Conservation (phyloP, 2,113 vertebrate species). For the Ursus arctos region DNA sequence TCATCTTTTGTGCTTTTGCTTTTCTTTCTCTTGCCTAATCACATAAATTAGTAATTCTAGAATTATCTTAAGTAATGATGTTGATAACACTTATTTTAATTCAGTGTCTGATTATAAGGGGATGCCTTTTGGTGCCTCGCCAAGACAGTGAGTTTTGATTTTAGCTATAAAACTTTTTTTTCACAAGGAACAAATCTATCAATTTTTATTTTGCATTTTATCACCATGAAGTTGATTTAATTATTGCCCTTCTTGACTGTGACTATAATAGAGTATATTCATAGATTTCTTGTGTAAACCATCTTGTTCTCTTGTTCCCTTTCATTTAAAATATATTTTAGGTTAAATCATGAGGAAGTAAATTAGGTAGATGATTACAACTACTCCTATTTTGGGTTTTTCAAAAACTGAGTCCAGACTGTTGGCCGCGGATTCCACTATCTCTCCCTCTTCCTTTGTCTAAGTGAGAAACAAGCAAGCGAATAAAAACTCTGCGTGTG, state of each 20-base stretch:
- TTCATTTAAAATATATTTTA: neutral
- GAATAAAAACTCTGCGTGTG: neutral
- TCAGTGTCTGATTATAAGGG: neutral
- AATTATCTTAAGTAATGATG: neutral
- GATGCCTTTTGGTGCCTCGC: neutral
- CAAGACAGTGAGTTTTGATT: neutral
- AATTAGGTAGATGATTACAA: neutral
- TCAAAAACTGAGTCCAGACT: neutral
- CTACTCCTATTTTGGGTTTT: neutral
- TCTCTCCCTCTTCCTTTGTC: neutral
- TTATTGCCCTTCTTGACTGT: neutral
- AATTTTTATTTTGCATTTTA: conserved; percentile 7
- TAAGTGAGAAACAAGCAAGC: neutral
- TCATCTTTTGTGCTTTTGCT: neutral
- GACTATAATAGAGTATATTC: neutral
- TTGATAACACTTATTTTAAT: neutral
- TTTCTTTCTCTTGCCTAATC: neutral
- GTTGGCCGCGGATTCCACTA: neutral
- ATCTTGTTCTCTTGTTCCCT: neutral
- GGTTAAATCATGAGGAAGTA: neutral
- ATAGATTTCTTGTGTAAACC: neutral
- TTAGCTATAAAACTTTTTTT: neutral
- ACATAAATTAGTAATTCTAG: neutral
- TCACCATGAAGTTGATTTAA: neutral
- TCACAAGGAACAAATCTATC: neutral